Conservation (phyloP, 2,113 vertebrate genomes). For the Oostethus manadensis region DNA sequence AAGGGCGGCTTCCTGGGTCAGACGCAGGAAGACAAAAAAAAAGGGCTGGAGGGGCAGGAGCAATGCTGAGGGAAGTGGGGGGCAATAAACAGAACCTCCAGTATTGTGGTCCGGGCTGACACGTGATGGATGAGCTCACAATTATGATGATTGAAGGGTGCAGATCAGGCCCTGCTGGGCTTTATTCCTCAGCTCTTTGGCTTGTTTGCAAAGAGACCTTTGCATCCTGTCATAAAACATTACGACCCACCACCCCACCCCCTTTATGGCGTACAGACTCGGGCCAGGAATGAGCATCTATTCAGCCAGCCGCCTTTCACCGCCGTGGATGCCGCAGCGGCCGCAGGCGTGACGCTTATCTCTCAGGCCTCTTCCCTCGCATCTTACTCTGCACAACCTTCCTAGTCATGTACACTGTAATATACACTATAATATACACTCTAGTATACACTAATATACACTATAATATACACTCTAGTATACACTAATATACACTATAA, state of each 20-base stretch:
- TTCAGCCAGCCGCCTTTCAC: constrained; percentile 78
- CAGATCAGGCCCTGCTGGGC: constrained; percentile 84
- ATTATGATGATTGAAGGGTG: constrained; percentile 77
- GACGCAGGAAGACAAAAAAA: constrained; percentile 65
- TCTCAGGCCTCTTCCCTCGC: constrained; percentile 19
- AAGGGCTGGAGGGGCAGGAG: constrained; percentile 70
- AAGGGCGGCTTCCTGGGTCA: constrained; percentile 76
- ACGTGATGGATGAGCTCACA: constrained; percentile 82
- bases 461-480: too few relatives aligned
- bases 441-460: too few relatives aligned
- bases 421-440: too few relatives aligned
- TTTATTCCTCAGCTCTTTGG: constrained; percentile 78
- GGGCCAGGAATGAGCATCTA: constrained; percentile 77
- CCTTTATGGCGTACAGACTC: constrained; percentile 82
- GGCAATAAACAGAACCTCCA: constrained; percentile 80
- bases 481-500: too few relatives aligned
- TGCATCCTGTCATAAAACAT: constrained; percentile 86
- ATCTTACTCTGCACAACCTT: too few relatives aligned
- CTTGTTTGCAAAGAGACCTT: constrained; percentile 84
- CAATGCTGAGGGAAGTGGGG: constrained; percentile 72
- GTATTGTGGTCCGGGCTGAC: constrained; percentile 79
- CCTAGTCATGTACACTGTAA: too few relatives aligned
- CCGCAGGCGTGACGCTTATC: constrained; percentile 79
- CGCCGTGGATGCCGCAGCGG: constrained; percentile 70
- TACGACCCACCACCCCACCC: too few relatives aligned